These are phyloP conservation scores for Drosophila parabipectinata DNA, from an alignment of 1,140 invertebrate species.

Conservation along the genomic window DNA sequence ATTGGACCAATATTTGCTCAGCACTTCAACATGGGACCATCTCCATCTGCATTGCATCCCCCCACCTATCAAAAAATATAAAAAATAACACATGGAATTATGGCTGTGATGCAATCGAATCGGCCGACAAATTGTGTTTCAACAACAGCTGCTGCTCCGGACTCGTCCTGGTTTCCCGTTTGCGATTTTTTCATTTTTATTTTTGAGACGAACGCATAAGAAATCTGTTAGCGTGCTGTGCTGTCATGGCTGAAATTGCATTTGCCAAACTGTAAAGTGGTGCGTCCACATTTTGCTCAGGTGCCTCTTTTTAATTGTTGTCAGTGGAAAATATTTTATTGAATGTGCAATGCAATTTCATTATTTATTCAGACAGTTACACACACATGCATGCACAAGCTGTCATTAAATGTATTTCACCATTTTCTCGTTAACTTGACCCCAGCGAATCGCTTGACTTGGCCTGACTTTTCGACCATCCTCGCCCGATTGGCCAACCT, in stretches of 20 bases:
- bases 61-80: conserved; percentile 8
- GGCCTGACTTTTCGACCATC: conserved; percentile 36
- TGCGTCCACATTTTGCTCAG: conserved; percentile 66
- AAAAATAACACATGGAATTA: conserved; percentile 20
- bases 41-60: conserved; percentile 27
- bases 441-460: conserved; percentile 41
- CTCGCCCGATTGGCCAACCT: conserved; percentile 40
- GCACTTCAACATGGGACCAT: conserved; percentile 31
- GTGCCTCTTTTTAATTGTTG: conserved; percentile 66
- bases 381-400: conserved; percentile 26
- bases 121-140: conserved; percentile 49
- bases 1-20: conserved; percentile 29
- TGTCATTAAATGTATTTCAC: conserved; percentile 56
- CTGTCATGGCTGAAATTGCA: conserved; percentile 69
- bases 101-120: conserved; percentile 62
- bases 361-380: conserved; percentile 50
- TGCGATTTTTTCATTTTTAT: conserved; percentile 44
- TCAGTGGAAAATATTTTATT: conserved; percentile 57
- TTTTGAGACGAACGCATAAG: conserved; percentile 38
- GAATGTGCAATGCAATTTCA: conserved; percentile 67
- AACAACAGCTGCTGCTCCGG: conserved; percentile 38
- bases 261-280: conserved; percentile 45
- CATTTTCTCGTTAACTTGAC: conserved; percentile 57
- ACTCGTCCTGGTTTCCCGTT: conserved; percentile 41
- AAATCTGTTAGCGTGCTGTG: conserved; percentile 38